phyloP scores from a whole-genome alignment of 2,888 invertebrate genomes.

The Archips xylosteana region DNA sequence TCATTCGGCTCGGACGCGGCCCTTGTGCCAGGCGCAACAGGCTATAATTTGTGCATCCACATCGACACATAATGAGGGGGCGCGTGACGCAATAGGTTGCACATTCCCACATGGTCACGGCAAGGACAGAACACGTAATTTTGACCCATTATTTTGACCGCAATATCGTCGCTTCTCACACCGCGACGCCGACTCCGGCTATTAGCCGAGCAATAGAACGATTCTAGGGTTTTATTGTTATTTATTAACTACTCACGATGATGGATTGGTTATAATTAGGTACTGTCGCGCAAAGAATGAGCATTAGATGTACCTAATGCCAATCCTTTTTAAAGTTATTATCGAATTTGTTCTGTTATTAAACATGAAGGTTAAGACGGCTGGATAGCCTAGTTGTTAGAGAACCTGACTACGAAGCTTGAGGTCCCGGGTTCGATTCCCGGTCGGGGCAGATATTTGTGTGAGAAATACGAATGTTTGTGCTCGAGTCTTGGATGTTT shows the following conservation, averaged over 20 bases:
- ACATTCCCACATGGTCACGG: constrained; percentile 74
- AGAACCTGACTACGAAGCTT: too few species aligned
- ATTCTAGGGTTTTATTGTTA: constrained; percentile 30
- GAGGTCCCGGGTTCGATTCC: too few species aligned
- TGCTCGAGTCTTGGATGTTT: too few species aligned
- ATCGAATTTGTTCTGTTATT: neutral
- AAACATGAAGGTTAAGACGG: neutral
- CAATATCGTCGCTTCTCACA: constrained; percentile 70
- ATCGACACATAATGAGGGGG: constrained; percentile 77
- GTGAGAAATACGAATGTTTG: too few species aligned
- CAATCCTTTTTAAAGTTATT: neutral
- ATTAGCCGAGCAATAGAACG: constrained; percentile 28
- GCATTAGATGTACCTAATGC: constrained; percentile 11
- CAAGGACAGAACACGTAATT: constrained; percentile 80
- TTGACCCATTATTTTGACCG: constrained; percentile 80
- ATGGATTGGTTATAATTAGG: constrained; percentile 38
- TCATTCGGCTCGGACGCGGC: constrained; percentile 46
- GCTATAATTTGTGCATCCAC: constrained; percentile 81
- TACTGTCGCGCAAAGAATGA: constrained; percentile 21
- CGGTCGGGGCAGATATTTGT: too few species aligned
- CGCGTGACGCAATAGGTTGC: constrained; percentile 76
- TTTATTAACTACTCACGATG: constrained; percentile 36
- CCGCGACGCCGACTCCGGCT: constrained; percentile 48
- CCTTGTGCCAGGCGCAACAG: constrained; percentile 65
- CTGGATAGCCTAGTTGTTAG: too few species aligned